Conservation (phyloP, 2,888 invertebrate species). For the Octonoba sinensis region DNA sequence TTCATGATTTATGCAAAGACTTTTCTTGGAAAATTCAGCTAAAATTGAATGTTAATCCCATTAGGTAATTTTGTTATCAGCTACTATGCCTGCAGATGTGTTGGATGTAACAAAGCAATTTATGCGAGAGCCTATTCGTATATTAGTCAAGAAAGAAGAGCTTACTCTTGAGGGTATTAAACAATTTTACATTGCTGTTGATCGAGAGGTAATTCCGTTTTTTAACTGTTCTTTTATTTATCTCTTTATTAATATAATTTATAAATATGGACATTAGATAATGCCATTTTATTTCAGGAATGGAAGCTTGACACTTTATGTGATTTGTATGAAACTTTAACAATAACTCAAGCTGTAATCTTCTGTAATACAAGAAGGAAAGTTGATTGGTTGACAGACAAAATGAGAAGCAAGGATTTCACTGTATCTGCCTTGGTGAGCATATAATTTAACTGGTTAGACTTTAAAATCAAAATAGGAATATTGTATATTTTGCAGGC, state of each 20-base stretch:
- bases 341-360: constrained; percentile 99
- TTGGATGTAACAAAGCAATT: constrained; percentile 97
- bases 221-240: background rate
- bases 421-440: constrained; percentile 94
- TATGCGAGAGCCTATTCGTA: constrained; percentile 96
- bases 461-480: too few species aligned
- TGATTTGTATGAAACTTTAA: constrained; percentile 98
- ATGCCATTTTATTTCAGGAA: constrained; percentile 68
- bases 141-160: constrained; percentile 98
- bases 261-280: background rate
- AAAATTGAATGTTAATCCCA: constrained; percentile 20
- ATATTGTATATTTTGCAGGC: too few species aligned
- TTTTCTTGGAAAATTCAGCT: too few species aligned
- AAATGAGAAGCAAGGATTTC: constrained; percentile 94
- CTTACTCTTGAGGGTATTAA: constrained; percentile 94
- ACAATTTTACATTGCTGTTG: constrained; percentile 96
- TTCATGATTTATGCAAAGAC: too few species aligned
- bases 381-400: constrained; percentile 97
- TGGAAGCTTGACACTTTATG: constrained; percentile 84
- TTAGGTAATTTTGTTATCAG: constrained; percentile 91
- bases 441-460: constrained; percentile 15
- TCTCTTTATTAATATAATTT: background rate
- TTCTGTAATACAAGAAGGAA: constrained; percentile 99
- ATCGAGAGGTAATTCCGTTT: constrained; percentile 76
- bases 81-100: constrained; percentile 98